A percentile compares a stretch with the other conserved stretches of the same genome.
phyloP scores from a whole-genome alignment of 2,797 vertebrate species.

The Lithobates pipiens region DNA sequence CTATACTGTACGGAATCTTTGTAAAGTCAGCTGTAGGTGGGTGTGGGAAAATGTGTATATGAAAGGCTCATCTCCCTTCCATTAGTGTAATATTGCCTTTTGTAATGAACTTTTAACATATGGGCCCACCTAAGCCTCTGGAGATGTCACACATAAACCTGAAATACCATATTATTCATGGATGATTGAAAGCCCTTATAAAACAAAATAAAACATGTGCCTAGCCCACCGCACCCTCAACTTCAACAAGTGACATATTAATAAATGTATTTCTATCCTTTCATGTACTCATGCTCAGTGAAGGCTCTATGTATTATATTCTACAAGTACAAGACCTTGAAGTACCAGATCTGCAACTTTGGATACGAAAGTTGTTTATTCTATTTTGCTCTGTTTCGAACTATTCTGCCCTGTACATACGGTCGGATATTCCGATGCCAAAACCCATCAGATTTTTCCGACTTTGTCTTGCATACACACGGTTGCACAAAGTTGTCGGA shows the following conservation, averaged over 20 bases:
- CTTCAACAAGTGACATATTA: neutral
- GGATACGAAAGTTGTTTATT: too few relatives aligned
- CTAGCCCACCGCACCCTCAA: neutral
- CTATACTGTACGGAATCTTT: neutral
- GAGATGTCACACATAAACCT: constrained; percentile 6
- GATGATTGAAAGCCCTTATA: neutral
- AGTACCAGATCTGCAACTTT: too few relatives aligned
- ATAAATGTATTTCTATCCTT: too few relatives aligned
- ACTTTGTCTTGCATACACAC: too few relatives aligned
- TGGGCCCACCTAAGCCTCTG: constrained; percentile 12
- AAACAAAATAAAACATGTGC: neutral
- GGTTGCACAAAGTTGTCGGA: too few relatives aligned
- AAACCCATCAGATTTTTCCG: too few relatives aligned
- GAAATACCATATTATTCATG: neutral
- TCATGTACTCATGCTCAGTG: too few relatives aligned
- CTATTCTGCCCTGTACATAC: too few relatives aligned
- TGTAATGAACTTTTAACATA: neutral
- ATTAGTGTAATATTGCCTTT: neutral
- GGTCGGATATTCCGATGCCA: too few relatives aligned
- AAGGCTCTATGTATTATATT: too few relatives aligned
- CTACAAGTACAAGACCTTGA: too few relatives aligned
- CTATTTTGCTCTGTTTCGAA: too few relatives aligned
- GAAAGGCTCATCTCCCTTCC: neutral
- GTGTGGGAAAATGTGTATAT: constrained; percentile 19
- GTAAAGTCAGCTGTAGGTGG: neutral